phyloP scores from a whole-genome alignment of 2,797 vertebrate genomes.

The Oreortyx pictus region DNA sequence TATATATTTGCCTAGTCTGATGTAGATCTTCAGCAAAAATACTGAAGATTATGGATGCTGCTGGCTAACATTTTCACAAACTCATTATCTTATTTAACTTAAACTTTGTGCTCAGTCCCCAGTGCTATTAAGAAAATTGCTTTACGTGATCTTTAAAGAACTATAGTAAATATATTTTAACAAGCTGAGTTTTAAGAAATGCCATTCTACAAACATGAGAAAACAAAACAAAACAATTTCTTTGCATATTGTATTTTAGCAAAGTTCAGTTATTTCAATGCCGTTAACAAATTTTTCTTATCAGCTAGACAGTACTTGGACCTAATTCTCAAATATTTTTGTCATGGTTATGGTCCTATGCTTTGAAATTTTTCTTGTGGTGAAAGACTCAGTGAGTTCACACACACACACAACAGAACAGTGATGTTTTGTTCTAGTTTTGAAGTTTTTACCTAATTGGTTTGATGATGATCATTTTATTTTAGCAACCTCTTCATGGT shows the following conservation, averaged over 20 bases:
- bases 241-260: not conserved
- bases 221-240: not conserved
- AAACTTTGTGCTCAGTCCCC: not conserved
- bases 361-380: not conserved
- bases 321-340: not conserved
- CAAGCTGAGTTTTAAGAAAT: not conserved
- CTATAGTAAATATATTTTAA: not conserved
- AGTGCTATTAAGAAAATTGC: not conserved
- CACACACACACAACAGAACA: not conserved
- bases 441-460: not conserved
- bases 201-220: not conserved
- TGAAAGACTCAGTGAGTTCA: not conserved
- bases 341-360: not conserved
- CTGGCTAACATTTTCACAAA: not conserved
- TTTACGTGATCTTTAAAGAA: not conserved
- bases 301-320: not conserved
- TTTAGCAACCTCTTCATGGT: not conserved
- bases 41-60: not conserved
- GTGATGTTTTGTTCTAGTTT: not conserved
- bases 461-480: not conserved
- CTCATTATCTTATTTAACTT: not conserved
- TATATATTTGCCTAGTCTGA: not conserved
- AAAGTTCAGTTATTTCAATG: not conserved
- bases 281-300: not conserved
- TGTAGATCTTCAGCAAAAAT: not conserved